Evolutionary conservation across 2,888 invertebrate species (phyloP).

Genomic region (Chydorus sphaericus): DNA sequence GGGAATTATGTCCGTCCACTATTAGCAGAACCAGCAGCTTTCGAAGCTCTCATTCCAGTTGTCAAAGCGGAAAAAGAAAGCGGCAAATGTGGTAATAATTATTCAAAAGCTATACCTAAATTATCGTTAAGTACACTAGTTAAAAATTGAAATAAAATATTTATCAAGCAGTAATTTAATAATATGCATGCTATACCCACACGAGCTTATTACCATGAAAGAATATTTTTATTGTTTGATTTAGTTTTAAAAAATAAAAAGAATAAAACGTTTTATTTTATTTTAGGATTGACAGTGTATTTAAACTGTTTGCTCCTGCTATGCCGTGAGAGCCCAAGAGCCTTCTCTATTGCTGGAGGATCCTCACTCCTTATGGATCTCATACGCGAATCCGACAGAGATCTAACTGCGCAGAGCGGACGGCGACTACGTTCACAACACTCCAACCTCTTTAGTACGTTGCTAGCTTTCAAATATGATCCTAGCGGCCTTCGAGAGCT

Average conservation of each 20-base stretch:
- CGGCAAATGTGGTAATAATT: not conserved
- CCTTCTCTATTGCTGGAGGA: not conserved
- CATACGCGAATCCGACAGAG: not conserved
- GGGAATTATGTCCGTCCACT: not conserved
- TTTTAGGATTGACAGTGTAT: not conserved
- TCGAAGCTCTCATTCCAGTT: slow-evolving; percentile 6
- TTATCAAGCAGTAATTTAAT: no score
- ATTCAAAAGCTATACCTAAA: not conserved
- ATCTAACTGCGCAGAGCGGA: not conserved
- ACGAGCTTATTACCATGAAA: not conserved
- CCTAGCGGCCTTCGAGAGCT: not conserved
- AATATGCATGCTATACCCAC: not conserved
- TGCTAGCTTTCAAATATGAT: slow-evolving; percentile 6
- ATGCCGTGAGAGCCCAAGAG: not conserved
- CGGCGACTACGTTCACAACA: not conserved
- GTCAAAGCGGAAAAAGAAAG: slow-evolving; percentile 1
- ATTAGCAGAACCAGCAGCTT: not conserved
- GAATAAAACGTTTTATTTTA: no score
- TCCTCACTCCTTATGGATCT: not conserved
- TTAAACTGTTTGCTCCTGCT: not conserved
- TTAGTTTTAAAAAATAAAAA: no score
- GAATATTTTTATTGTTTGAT: no score
- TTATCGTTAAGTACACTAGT: no score
- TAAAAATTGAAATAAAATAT: no score
- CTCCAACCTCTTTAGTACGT: slow-evolving; percentile 2